Evolutionary conservation across 2,797 vertebrate genomes (phyloP).

Genomic region (Enteromius mattozi): DNA sequence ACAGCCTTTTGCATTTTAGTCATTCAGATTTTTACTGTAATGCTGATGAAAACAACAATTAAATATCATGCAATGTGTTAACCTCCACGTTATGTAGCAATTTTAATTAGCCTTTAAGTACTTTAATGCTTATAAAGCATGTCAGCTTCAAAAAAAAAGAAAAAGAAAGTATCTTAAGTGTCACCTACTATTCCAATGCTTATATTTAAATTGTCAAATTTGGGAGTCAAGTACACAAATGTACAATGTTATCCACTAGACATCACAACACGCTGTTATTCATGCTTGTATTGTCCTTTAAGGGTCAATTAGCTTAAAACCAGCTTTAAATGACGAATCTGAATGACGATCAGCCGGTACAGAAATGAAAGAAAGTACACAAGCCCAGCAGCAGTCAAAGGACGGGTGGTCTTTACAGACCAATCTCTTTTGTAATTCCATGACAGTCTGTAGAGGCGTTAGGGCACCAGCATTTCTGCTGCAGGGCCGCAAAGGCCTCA

Average conservation of each 20-base stretch:
- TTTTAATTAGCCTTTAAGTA: background rate
- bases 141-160: background rate
- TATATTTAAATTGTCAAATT: background rate
- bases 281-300: conserved; percentile 23
- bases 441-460: conserved; percentile 58
- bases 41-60: background rate
- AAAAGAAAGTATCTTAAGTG: background rate
- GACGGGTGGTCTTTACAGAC: conserved; percentile 50
- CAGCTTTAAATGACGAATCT: conserved; percentile 30
- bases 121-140: background rate
- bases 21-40: background rate
- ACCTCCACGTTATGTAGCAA: background rate
- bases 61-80: background rate
- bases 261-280: background rate
- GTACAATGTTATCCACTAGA: conserved; percentile 6
- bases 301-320: conserved; percentile 39
- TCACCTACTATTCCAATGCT: background rate
- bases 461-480: conserved; percentile 54
- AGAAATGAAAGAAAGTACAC: conserved; percentile 45
- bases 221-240: background rate
- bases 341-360: conserved; percentile 38
- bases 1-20: background rate
- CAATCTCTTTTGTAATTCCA: conserved; percentile 59
- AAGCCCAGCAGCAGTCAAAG: conserved; percentile 45
- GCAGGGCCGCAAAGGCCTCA: conserved; percentile 60